Conservation (phyloP, 1,140 invertebrate genomes). For the Listronotus bonariensis region DNA sequence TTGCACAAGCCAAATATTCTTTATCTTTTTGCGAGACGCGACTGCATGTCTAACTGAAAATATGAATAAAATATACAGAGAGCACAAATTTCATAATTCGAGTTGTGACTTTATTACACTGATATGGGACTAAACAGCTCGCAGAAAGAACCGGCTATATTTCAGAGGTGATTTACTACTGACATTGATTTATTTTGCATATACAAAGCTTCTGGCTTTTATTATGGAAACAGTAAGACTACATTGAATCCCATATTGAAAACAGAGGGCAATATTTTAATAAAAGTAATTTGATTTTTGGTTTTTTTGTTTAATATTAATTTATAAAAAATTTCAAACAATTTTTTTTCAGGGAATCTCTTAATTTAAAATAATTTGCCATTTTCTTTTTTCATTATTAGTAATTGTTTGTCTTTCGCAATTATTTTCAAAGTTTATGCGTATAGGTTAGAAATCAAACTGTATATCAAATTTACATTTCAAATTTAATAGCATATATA, state of each 20-base stretch:
- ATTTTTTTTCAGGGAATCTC: no score
- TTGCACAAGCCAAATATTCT: constrained; percentile 1
- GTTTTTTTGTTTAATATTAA: no score
- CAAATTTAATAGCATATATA: no score
- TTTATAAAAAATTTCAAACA: no score
- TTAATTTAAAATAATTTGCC: no score
- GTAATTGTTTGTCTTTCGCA: no score
- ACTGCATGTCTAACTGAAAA: constrained; percentile 21
- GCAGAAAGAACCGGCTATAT: constrained; percentile 48
- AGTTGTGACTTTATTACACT: constrained; percentile 46
- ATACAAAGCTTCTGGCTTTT: constrained; percentile 37
- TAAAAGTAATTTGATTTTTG: no score
- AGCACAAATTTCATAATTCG: constrained; percentile 45
- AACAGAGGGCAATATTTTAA: constrained; percentile 28
- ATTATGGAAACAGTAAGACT: constrained; percentile 19
- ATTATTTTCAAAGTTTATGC: no score
- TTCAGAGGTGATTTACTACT: constrained; percentile 51
- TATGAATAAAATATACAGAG: constrained; percentile 36
- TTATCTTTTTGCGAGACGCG: constrained; percentile 10
- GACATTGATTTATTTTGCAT: constrained; percentile 52
- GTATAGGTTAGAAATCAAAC: no score
- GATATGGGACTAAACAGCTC: constrained; percentile 46
- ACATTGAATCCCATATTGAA: not conserved
- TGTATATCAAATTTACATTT: no score
- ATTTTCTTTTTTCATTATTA: no score